A percentile compares a stretch with the other conserved stretches of the same genome.
These are phyloP conservation scores for Graphium colonna DNA, from an alignment of 2,888 invertebrate species.

Conservation along the genomic window DNA sequence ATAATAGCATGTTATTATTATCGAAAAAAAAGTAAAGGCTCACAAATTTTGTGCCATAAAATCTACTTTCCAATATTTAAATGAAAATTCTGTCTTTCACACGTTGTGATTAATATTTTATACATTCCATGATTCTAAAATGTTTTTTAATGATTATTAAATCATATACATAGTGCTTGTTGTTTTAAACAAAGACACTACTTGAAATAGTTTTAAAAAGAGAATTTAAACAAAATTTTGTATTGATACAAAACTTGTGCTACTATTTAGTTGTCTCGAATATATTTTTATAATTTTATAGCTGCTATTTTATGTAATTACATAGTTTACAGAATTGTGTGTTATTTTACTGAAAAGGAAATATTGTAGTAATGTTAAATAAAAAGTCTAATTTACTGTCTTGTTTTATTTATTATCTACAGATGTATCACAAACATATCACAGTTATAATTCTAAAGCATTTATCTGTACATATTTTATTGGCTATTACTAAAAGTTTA, in stretches of 20 bases:
- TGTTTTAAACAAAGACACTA: not conserved
- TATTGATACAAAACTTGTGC: too few species aligned
- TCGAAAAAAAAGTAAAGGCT: too few species aligned
- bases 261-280: constrained; percentile 8
- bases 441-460: too few species aligned
- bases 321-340: constrained; percentile 4
- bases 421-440: constrained; percentile 21
- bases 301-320: not conserved
- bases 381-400: constrained; percentile 4
- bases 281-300: constrained; percentile 4
- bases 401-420: constrained; percentile 10
- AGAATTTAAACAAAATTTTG: not conserved
- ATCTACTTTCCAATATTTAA: too few species aligned
- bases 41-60: too few species aligned
- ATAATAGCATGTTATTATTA: too few species aligned
- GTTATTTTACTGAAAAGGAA: constrained; percentile 13
- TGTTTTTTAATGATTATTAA: not conserved
- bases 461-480: too few species aligned
- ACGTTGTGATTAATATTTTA: not conserved
- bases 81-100: not conserved
- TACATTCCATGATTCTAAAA: not conserved
- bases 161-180: not conserved
- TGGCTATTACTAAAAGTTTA: too few species aligned
- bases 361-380: constrained; percentile 17
- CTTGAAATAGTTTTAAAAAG: not conserved